Base-by-base conservation (phyloP, 2,113 vertebrate species). In the cattle (Bos taurus) region DNA sequence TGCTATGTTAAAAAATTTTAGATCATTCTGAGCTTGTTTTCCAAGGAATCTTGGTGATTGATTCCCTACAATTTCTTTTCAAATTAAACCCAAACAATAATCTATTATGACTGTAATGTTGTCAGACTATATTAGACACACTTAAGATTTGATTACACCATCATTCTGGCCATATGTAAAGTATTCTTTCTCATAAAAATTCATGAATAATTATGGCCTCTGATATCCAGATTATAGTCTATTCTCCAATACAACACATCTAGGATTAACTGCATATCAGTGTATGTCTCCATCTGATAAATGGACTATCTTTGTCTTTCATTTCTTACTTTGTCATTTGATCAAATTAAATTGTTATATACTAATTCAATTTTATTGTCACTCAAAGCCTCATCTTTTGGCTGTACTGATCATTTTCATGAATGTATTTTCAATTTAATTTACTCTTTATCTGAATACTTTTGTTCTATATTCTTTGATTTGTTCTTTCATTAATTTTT, bases 391-490 rank as follows among this genome's bases (percentile, higher is more conserved):
- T 15, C 26, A 48, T 62, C 6, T 88, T 96, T 54, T 60, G 54
- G 7, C 43, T 92, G 40, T 43, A 48, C 19, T 25, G 81, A 71
- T 30, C n/a, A 3, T 97, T 84, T 80, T 46, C 33, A 23, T 77
- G 30, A 86, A 57, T 48, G 2, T 77, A 94, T 95, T 94, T 96
- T 40, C 48, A 67, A 90, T 94, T 88, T 93, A 71, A 91, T 62
- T 94, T 50, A 46, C 1, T 83, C 26, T 89, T 33, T 64, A 94
- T 40, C 57, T 80, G 17, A 59, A 36, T 1, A 60, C 59, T 94
- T 94, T 90, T 12, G 77, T 94, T 87, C 48, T 46, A 19, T 56
- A 14, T 74, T 91, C 43, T 88, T 90, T 94, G 2, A 83, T 88
- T 80, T 30, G 1, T 46, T 57, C 40, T 77, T 89, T 90, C 33